phyloP scores from a whole-genome alignment of 2,888 invertebrate species.

The Eueremaeus valkanovi region DNA sequence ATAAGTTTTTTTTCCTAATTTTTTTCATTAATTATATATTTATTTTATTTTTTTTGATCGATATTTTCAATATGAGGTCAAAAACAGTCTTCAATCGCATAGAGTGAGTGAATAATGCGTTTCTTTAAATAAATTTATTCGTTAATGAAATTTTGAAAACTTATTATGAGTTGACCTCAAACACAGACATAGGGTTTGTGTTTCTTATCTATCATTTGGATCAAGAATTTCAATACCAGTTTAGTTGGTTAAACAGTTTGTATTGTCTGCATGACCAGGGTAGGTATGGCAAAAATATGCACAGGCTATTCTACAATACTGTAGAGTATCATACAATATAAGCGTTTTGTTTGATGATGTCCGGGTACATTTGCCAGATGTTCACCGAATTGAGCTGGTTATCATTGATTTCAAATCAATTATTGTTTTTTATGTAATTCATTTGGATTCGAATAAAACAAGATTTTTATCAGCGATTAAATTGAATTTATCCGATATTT shows the following conservation, averaged over 20 bases:
- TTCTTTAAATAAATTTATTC: background rate
- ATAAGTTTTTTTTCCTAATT: background rate
- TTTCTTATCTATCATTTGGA: background rate
- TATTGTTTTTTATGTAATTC: too few species aligned
- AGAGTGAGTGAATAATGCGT: background rate
- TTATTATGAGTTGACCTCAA: background rate
- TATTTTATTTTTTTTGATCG: background rate
- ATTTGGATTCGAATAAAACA: too few species aligned
- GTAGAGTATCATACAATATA: too few species aligned
- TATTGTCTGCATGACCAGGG: too few species aligned
- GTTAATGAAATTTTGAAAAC: background rate
- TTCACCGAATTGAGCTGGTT: too few species aligned
- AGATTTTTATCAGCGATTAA: too few species aligned
- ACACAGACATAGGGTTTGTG: conserved; percentile 2
- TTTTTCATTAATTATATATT: background rate
- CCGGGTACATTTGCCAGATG: too few species aligned
- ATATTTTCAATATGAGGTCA: background rate
- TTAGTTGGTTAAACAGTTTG: background rate
- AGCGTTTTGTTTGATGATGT: too few species aligned
- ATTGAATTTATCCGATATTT: too few species aligned
- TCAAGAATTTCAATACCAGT: conserved; percentile 12
- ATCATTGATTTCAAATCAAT: too few species aligned
- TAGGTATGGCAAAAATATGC: too few species aligned
- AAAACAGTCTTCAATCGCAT: background rate
- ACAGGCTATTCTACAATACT: too few species aligned